Percentiles rank a stretch among this genome's conserved stretches.
Evolutionary conservation across 2,888 invertebrate genomes (phyloP).

Genomic region (Sesamia inferens): DNA sequence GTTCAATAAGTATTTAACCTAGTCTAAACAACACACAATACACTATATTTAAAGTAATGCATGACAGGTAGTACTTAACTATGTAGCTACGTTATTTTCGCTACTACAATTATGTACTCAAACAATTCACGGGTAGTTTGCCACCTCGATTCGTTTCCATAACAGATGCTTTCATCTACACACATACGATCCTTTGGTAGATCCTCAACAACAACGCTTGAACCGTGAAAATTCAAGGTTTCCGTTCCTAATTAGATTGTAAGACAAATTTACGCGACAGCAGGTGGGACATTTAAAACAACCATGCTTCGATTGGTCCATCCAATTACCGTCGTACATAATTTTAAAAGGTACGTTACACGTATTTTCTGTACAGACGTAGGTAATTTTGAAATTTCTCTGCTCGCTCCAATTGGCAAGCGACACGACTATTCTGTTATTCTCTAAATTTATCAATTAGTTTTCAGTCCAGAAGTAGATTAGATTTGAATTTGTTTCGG

Average conservation of each 20-base stretch:
- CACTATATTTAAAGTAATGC: too few relatives aligned
- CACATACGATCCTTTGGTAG: background rate
- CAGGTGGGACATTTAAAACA: constrained; percentile 69
- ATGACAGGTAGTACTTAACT: too few relatives aligned
- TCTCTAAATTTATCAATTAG: constrained; percentile 18
- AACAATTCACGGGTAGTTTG: constrained; percentile 50
- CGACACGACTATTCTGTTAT: constrained; percentile 17
- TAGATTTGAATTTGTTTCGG: constrained; percentile 24
- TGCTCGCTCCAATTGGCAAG: constrained; percentile 33
- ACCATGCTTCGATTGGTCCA: constrained; percentile 67
- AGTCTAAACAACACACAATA: too few relatives aligned
- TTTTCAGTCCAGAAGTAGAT: constrained; percentile 32
- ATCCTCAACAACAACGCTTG: constrained; percentile 29
- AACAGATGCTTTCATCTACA: constrained; percentile 25
- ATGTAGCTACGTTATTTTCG: background rate
- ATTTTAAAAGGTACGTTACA: constrained; percentile 49
- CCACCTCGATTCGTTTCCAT: constrained; percentile 32
- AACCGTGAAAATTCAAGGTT: constrained; percentile 70
- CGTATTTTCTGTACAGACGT: constrained; percentile 7
- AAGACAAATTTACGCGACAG: constrained; percentile 69
- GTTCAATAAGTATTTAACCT: too few relatives aligned
- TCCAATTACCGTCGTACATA: constrained; percentile 69
- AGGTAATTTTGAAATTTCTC: constrained; percentile 31
- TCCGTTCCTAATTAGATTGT: constrained; percentile 71
- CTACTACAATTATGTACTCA: constrained; percentile 30